Percentiles rank a stretch among this genome's conserved stretches.
These are phyloP conservation scores for Microchrysa polita DNA, from an alignment of 2,888 invertebrate genomes.

Conservation along the genomic window DNA sequence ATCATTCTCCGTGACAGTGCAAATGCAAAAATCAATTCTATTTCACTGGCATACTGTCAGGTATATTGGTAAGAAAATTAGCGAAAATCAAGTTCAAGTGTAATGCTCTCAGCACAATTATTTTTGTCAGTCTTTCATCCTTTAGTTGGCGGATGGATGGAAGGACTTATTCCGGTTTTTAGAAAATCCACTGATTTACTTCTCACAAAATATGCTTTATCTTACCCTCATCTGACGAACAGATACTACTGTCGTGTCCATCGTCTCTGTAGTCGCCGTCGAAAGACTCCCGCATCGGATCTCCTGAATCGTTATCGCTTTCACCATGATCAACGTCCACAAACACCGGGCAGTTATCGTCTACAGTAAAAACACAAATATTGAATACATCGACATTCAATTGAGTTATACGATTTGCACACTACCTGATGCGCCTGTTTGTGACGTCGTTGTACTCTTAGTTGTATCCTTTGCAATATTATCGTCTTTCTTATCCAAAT, in stretches of 20 bases:
- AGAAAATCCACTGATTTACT: too few species aligned
- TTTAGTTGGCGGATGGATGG: too few species aligned
- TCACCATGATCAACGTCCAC: conserved; percentile 24
- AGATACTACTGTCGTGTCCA: neutral
- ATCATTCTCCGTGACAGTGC: too few species aligned
- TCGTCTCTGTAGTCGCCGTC: neutral
- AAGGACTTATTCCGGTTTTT: too few species aligned
- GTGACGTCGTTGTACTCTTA: neutral
- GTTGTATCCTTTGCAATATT: neutral
- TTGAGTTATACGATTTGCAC: neutral
- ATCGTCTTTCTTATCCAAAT: conserved; percentile 29
- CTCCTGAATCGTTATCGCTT: neutral
- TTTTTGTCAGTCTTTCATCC: too few species aligned
- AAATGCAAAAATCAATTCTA: too few species aligned
- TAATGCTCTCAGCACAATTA: too few species aligned
- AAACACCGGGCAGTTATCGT: conserved; percentile 5
- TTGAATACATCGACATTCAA: neutral
- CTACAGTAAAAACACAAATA: neutral
- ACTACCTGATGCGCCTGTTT: neutral
- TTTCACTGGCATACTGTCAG: too few species aligned
- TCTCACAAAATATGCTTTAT: too few species aligned
- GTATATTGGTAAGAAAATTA: too few species aligned
- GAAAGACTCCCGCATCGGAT: neutral
- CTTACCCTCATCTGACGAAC: conserved; percentile 31
- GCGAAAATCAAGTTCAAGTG: too few species aligned